These are phyloP conservation scores for Saccostrea glomerata DNA, from an alignment of 1,140 invertebrate genomes.

Conservation along the genomic window DNA sequence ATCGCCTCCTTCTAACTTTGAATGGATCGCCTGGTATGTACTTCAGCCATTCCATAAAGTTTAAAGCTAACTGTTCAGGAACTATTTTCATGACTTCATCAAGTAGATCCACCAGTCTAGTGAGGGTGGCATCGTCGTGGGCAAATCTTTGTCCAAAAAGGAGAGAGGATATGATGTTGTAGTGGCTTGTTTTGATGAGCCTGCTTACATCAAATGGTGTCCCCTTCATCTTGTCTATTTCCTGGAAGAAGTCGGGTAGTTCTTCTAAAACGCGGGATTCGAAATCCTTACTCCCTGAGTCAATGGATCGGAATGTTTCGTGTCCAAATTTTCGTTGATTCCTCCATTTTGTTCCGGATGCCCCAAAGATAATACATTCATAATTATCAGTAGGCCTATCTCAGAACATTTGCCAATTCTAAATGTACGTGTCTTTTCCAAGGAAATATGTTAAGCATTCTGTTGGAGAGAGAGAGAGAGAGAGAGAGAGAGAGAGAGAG, in stretches of 20 bases:
- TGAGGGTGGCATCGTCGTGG: not conserved
- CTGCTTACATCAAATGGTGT: not conserved
- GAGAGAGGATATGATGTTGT: not conserved
- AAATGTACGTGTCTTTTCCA: no score
- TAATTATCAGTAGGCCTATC: no score
- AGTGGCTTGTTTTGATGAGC: not conserved
- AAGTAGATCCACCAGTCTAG: not conserved
- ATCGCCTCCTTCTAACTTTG: not conserved
- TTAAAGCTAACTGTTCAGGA: not conserved
- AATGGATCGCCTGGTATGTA: not conserved
- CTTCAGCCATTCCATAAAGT: conserved; percentile 12
- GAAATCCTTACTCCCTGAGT: not conserved
- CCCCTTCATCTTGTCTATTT: not conserved
- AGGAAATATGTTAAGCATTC: no score
- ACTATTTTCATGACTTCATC: not conserved
- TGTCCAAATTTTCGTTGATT: not conserved
- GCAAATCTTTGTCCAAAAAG: not conserved
- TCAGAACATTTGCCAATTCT: no score
- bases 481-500: no score
- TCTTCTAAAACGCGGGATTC: not conserved
- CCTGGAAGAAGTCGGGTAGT: not conserved
- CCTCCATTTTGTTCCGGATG: not conserved
- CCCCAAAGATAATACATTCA: not conserved
- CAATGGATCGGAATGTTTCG: not conserved
- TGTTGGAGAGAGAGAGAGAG: no score